Conservation (phyloP, 2,113 vertebrate species). For the Syngnathoides biaculeatus region DNA sequence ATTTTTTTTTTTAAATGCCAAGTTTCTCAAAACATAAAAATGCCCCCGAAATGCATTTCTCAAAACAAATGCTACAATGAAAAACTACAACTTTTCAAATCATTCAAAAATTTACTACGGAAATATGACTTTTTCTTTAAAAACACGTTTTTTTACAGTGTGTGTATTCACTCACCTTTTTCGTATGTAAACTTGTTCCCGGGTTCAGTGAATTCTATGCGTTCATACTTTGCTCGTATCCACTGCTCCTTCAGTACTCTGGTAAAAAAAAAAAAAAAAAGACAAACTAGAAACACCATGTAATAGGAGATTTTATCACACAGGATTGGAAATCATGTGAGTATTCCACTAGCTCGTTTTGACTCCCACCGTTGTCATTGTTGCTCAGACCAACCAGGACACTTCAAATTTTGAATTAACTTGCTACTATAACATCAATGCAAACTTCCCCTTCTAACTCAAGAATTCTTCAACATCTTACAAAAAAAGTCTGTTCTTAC, state of each 20-base stretch:
- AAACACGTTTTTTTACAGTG: neutral
- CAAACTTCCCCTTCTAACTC: neutral
- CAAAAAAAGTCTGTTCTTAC: slow-evolving; percentile 61
- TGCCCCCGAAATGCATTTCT: no score
- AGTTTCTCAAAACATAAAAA: no score
- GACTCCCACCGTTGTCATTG: neutral
- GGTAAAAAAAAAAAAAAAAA: no score
- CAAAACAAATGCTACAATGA: no score
- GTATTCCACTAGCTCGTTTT: neutral
- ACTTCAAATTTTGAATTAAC: neutral
- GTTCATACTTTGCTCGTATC: slow-evolving; percentile 87
- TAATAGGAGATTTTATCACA: slow-evolving; percentile 4
- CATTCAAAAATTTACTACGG: no score
- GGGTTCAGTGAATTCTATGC: slow-evolving; percentile 76
- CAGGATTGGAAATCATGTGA: neutral
- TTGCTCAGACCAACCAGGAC: neutral
- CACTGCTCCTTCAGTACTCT: slow-evolving; percentile 87
- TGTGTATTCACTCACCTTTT: slow-evolving; percentile 66
- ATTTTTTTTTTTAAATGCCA: no score
- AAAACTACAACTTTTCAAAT: neutral
- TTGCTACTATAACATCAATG: neutral
- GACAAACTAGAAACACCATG: no score
- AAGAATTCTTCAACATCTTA: neutral
- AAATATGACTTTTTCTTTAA: neutral
- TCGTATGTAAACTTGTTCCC: slow-evolving; percentile 69